These are phyloP conservation scores for Hypena proboscidalis DNA, from an alignment of 2,888 invertebrate species.

Conservation along the genomic window DNA sequence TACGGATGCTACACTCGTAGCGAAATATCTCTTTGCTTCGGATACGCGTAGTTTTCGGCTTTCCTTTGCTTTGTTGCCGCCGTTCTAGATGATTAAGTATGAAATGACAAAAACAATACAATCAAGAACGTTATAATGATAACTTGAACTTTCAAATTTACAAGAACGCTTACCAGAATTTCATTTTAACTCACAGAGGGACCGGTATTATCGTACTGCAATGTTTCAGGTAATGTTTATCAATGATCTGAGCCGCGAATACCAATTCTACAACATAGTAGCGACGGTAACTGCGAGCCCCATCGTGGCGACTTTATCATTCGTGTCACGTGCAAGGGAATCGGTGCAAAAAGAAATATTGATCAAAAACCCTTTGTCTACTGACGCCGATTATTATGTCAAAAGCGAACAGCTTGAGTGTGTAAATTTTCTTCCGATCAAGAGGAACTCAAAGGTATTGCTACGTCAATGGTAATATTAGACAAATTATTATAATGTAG, in stretches of 20 bases:
- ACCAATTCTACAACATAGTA: constrained; percentile 70
- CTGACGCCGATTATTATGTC: constrained; percentile 56
- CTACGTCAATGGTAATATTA: background rate
- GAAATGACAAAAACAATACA: too few relatives aligned
- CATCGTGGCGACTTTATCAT: constrained; percentile 65
- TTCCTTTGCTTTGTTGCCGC: too few relatives aligned
- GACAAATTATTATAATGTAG: too few relatives aligned
- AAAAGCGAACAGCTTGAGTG: constrained; percentile 57
- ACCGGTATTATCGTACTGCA: too few relatives aligned
- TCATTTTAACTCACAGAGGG: too few relatives aligned
- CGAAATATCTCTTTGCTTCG: too few relatives aligned
- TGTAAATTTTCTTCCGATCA: constrained; percentile 55
- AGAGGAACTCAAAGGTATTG: constrained; percentile 67
- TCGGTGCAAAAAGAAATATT: constrained; percentile 60
- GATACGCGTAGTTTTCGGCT: too few relatives aligned
- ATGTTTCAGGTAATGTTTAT: constrained; percentile 70
- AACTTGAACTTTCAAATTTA: too few relatives aligned
- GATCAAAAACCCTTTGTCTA: constrained; percentile 62
- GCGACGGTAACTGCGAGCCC: constrained; percentile 60
- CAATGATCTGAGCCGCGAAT: constrained; percentile 65
- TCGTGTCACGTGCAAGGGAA: constrained; percentile 69
- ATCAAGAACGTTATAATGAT: too few relatives aligned
- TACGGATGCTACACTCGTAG: too few relatives aligned
- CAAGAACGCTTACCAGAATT: too few relatives aligned
- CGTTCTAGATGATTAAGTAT: too few relatives aligned